Base-by-base conservation (phyloP, 2,888 invertebrate species). In the Xylocampa areola region DNA sequence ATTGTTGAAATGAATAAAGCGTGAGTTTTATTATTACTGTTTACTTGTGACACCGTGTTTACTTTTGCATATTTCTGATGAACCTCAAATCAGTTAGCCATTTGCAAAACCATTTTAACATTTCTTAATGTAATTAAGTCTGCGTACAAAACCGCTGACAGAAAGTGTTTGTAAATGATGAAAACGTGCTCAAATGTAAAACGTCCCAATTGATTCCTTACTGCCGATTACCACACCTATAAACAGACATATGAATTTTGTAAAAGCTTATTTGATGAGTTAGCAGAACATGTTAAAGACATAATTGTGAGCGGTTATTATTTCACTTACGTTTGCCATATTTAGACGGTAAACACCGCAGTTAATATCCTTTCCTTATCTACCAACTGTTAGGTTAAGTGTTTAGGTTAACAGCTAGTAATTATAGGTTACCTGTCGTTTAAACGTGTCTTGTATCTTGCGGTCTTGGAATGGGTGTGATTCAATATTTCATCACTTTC, bases 331-430 rank as follows among this genome's bases (percentile, higher is more conserved):
- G 37, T 49, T 8, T n/a, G 21, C 51, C 36, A 59, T 57, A 51
- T 62, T 67, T 74, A 54, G 51, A 47, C 36, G 40, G 21, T 49
- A 57, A 63, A 48, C 37, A 39, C 23, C 2, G 11, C 16, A 37
- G 40, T 36, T 54, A 67, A 61, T 70, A 48, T 45, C 49, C 33
- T 43, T 17, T 50, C 11, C 43, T 70, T 71, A 73, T 73, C 72
- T 61, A 37, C 27, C 27, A 58, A 44, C 11, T 55, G 19, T 37
- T 21, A 16, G 23, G 27, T 37, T 47, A 41, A 39, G 40, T 59
- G 59, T 48, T 72, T 50, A 40, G 13, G 65, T 57, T 61, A 70
- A 74, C 48, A 43, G 52, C 58, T 55, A 5, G 35, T 71, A 70
- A 70, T 66, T 44, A 29, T n/a, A 14, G 41, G 53, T 43, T 52